Base-by-base conservation (phyloP, 1,140 invertebrate species). In the Caenorhabditis brenneri region DNA sequence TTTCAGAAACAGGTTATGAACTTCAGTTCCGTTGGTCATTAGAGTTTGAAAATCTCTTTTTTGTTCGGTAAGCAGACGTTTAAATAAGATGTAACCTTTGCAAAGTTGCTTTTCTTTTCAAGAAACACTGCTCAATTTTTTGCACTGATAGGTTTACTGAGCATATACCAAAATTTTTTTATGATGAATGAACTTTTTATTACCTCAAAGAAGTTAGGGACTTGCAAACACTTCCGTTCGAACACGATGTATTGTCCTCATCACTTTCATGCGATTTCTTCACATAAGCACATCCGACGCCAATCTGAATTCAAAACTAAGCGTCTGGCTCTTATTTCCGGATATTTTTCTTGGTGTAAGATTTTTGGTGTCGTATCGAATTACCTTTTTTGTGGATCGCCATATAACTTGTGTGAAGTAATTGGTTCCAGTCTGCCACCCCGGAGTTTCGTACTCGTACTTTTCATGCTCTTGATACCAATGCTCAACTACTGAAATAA, bases 381-480 rank as follows among this genome's bases (percentile, higher is more conserved):
- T 55, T 82, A 91, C 90, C 82, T 91, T 87, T 85, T 80, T 85
- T 33, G 89, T 90, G 10, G 88, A 80, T 74, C 82, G 88, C 89
- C 89, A 90, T 19, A 90, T 82, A 55, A 90, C 87, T 85, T 90
- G 89, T 5, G 89, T 91, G 79, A 90, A 90, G 83, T 91, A 90
- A 84, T 90, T 90, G 22, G 89, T 91, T 58, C 90, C 90, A 80
- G 53, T 80, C 82, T 90, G 89, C 89, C 89, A 90, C 19, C 89
- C 89, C 16, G 90, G 90, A 15, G 89, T 88, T 79, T 90, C 89
- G 78, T 88, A 90, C 60, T 90, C 89, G 86, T 90, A 90, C 58
- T 89, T 90, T 53, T 84, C 85, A 58, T 89, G 84, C 79, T 90
- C 89, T 42, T 84, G 81, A 81, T 90, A 90, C 89, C 89, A 91